phyloP scores from a whole-genome alignment of 2,113 vertebrate species.

The Syngnathoides biaculeatus region DNA sequence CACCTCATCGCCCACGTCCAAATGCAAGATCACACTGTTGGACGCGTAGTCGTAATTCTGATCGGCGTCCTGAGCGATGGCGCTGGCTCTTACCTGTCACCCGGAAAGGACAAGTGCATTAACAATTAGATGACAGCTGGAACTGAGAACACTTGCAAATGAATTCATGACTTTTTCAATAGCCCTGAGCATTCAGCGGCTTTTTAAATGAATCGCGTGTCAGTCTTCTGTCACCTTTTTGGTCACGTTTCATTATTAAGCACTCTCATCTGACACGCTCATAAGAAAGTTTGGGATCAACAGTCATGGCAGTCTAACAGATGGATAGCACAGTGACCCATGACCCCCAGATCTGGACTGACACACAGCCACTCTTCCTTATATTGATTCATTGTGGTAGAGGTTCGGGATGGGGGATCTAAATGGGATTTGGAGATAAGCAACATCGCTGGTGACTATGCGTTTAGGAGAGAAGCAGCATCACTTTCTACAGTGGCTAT shows the following conservation, averaged over 20 bases:
- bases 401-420: conserved; percentile 30
- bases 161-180: conserved; percentile 28
- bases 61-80: conserved; percentile 79
- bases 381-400: conserved; percentile 56
- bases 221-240: conserved; percentile 1
- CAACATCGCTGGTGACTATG: conserved; percentile 34
- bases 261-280: conserved; percentile 16
- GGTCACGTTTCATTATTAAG: conserved; percentile 24
- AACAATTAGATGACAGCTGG: conserved; percentile 50
- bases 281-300: background rate
- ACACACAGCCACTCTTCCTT: conserved; percentile 37
- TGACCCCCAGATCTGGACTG: conserved; percentile 43
- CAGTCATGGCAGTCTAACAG: conserved; percentile 30
- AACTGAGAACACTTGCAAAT: conserved; percentile 32
- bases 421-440: conserved; percentile 53
- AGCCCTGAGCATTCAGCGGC: background rate
- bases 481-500: conserved; percentile 56
- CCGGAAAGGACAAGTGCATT: conserved; percentile 37
- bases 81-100: conserved; percentile 78
- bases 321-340: conserved; percentile 41
- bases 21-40: conserved; percentile 91
- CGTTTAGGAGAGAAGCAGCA: conserved; percentile 40
- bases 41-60: conserved; percentile 95
- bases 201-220: background rate
- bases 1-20: conserved; percentile 92